Evolutionary conservation across 2,888 invertebrate species (phyloP).

Genomic region (Matsumyia berberina): DNA sequence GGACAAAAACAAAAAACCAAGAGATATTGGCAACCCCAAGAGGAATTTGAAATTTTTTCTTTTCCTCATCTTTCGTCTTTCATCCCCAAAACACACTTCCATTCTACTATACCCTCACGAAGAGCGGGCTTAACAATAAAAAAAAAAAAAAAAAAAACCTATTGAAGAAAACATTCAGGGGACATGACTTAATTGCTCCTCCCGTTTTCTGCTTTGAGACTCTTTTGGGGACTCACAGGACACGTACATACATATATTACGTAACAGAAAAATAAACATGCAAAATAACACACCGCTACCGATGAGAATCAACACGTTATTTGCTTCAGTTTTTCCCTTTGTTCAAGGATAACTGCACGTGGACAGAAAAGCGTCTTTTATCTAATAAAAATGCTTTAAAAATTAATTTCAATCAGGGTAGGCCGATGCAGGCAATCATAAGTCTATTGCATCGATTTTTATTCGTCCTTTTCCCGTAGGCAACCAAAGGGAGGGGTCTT

Average conservation of each 20-base stretch:
- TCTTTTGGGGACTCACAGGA: constrained; percentile 43
- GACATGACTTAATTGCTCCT: constrained; percentile 70
- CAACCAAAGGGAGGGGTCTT: constrained; percentile 55
- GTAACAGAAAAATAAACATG: constrained; percentile 45
- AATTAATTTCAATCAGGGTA: constrained; percentile 16
- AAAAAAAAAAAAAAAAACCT: not conserved
- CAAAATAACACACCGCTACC: constrained; percentile 22
- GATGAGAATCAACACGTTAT: constrained; percentile 65
- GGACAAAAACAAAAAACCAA: constrained; percentile 53
- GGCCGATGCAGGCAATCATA: not conserved
- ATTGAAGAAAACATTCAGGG: constrained; percentile 31
- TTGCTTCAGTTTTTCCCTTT: constrained; percentile 46
- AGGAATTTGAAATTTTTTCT: constrained; percentile 67
- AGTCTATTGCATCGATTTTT: constrained; percentile 46
- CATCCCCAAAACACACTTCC: constrained; percentile 36
- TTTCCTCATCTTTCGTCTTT: constrained; percentile 18
- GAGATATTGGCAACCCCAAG: constrained; percentile 70
- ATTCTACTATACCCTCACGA: constrained; percentile 35
- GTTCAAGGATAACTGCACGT: constrained; percentile 43
- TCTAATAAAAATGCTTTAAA: constrained; percentile 21
- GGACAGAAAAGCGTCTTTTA: no score
- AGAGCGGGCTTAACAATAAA: no score
- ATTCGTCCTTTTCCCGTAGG: constrained; percentile 45
- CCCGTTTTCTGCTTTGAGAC: constrained; percentile 41
- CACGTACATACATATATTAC: constrained; percentile 21